Evolutionary conservation across 37 sponge, comb jelly and placozoan species (phyloP).

Genomic region (Beroe ovata): DNA sequence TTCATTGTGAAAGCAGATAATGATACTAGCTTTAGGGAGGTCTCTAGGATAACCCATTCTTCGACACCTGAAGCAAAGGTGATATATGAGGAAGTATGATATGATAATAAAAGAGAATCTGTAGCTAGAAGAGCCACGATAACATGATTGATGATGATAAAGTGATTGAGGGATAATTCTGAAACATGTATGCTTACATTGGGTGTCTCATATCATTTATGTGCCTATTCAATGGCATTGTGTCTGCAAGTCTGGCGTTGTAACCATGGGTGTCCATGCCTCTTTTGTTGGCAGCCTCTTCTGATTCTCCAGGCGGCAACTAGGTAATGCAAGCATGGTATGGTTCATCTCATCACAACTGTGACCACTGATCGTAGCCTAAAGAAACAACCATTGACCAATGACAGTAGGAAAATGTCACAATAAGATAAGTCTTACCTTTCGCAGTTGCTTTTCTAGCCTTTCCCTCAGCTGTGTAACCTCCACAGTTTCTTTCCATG

Average conservation of each 20-base stretch:
- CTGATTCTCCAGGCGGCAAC: constrained; percentile 39
- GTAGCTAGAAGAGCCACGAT: too few species aligned
- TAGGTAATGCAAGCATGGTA: not conserved
- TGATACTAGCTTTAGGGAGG: constrained; percentile 29
- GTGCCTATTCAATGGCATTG: constrained; percentile 12
- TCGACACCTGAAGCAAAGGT: constrained; percentile 15
- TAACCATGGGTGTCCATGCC: constrained; percentile 44
- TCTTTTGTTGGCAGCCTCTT: constrained; percentile 29
- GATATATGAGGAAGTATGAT: not conserved
- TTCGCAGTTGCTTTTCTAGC: not conserved
- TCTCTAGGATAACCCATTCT: constrained; percentile 37
- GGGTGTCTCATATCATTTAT: constrained; percentile 60
- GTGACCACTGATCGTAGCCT: too few species aligned
- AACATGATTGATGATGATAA: too few species aligned
- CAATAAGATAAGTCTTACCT: not conserved
- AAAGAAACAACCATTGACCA: too few species aligned
- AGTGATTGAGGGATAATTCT: too few species aligned
- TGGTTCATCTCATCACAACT: too few species aligned
- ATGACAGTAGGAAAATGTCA: not conserved
- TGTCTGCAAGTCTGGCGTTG: constrained; percentile 61
- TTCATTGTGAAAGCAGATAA: constrained; percentile 62
- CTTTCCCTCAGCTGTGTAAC: not conserved
- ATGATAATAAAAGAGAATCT: not conserved
- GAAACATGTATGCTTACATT: constrained; percentile 48
- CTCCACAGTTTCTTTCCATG: constrained; percentile 51